A percentile compares a stretch with the other conserved stretches of the same genome.
phyloP scores from a whole-genome alignment of 2,113 vertebrate species.

The Bettongia penicillata region DNA sequence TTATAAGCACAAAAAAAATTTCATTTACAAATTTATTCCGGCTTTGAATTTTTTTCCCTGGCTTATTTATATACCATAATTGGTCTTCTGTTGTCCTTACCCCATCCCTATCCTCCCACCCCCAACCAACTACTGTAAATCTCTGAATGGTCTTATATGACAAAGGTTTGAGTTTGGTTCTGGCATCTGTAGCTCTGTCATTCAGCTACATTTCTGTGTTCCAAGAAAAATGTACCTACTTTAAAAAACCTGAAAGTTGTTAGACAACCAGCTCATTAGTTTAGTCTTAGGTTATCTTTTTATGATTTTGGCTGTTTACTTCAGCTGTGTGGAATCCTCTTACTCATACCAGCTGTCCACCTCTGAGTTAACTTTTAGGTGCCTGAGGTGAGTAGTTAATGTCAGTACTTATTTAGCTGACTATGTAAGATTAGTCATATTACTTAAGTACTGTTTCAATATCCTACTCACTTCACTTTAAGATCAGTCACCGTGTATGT shows the following conservation, averaged over 20 bases:
- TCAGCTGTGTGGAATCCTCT: not conserved
- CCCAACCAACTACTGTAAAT: conserved; percentile 14
- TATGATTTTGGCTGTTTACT: conserved; percentile 1
- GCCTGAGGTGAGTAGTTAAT: not conserved
- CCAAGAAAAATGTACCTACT: conserved; percentile 38
- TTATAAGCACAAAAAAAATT: not conserved
- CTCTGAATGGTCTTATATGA: not conserved
- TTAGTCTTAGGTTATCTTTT: conserved; percentile 9
- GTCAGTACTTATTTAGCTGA: conserved; percentile 10
- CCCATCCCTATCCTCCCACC: conserved; percentile 10
- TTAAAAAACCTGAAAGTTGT: not conserved
- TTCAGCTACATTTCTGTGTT: not conserved
- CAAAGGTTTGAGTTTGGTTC: conserved; percentile 31
- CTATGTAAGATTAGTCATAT: conserved; percentile 42
- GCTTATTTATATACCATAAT: conserved; percentile 47
- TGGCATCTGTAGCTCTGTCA: conserved; percentile 25
- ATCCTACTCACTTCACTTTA: conserved; percentile 37
- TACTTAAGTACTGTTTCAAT: not conserved
- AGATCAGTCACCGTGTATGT: not conserved
- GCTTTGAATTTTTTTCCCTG: conserved; percentile 42
- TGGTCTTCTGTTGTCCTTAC: not conserved
- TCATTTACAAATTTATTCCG: conserved; percentile 32
- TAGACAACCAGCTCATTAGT: not conserved
- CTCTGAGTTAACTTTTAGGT: conserved; percentile 34
- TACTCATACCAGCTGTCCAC: conserved; percentile 1